A percentile compares a stretch with the other conserved stretches of the same genome.
Conservation (phyloP, 1,140 invertebrate genomes). For the Lamellibrachia luymesi region DNA sequence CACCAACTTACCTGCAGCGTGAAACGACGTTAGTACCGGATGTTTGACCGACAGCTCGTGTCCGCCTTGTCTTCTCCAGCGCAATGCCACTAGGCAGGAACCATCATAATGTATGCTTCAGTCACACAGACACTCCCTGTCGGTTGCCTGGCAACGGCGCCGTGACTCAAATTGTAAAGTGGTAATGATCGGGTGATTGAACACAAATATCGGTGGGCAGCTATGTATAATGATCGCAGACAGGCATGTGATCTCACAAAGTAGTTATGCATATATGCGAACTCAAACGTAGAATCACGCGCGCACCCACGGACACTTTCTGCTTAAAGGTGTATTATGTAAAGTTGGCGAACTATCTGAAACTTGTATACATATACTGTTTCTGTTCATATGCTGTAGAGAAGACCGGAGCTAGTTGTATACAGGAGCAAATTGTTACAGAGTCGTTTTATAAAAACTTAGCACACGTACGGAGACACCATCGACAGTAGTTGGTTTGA, state of each 20-base stretch:
- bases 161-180: neutral
- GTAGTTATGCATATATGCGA: no score
- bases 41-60: neutral
- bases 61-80: neutral
- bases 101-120: neutral
- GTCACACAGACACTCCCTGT: neutral
- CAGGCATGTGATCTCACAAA: no score
- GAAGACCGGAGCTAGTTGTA: neutral
- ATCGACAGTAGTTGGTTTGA: no score
- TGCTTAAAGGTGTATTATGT: neutral
- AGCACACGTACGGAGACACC: neutral
- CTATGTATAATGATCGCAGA: no score
- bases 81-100: neutral
- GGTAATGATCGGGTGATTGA: no score
- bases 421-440: neutral
- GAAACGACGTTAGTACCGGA: neutral
- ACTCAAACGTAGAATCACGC: neutral
- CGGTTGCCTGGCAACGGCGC: neutral
- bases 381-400: neutral
- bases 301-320: neutral
- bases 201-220: no score
- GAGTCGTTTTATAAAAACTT: neutral
- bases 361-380: neutral
- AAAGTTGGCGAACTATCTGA: neutral
- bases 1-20: neutral